These are phyloP conservation scores for Strix uralensis DNA, from an alignment of 2,113 vertebrate genomes.

Conservation along the genomic window DNA sequence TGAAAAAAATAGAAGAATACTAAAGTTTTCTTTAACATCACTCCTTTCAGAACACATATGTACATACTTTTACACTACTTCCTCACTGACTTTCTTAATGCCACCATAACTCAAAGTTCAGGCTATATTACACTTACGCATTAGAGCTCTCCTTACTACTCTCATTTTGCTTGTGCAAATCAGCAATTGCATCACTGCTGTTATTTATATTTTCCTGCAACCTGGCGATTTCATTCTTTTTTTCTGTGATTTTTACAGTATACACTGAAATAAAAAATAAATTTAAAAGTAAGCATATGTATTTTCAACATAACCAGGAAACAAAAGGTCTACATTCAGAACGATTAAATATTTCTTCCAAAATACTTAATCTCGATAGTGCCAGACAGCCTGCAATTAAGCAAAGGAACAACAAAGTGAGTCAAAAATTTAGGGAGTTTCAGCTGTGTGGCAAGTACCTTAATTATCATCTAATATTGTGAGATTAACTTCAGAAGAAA, in stretches of 20 bases:
- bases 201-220: constrained; percentile 68
- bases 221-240: constrained; percentile 47
- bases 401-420: not conserved
- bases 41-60: not conserved
- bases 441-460: not conserved
- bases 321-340: not conserved
- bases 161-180: constrained; percentile 66
- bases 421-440: not conserved
- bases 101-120: not conserved
- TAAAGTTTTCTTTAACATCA: not conserved
- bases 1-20: not conserved
- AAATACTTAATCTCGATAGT: not conserved
- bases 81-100: not conserved
- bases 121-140: constrained; percentile 64
- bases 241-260: constrained; percentile 51
- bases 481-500: not conserved
- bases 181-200: constrained; percentile 65
- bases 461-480: not conserved
- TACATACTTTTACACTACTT: not conserved
- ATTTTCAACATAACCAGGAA: not conserved
- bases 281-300: not conserved
- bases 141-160: constrained; percentile 57
- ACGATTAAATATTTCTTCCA: not conserved
- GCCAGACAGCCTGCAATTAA: not conserved
- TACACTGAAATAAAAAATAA: constrained; percentile 59